phyloP scores from a whole-genome alignment of 2,797 vertebrate genomes.

The Sebastes nivosus region DNA sequence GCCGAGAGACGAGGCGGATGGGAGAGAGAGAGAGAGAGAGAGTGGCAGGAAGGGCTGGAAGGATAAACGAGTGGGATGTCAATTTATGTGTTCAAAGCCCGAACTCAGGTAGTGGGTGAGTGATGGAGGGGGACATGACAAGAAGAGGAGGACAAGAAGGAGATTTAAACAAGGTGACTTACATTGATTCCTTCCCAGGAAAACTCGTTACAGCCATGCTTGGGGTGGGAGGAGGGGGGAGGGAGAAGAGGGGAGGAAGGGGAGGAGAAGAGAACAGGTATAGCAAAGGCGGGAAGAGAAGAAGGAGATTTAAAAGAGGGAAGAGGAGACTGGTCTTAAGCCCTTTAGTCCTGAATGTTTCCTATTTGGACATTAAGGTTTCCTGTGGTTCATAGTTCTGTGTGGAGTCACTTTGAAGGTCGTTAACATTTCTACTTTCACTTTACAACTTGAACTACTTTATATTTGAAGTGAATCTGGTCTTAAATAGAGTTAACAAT shows the following conservation, averaged over 20 bases:
- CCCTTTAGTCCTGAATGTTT: not conserved
- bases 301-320: slow-evolving; percentile 30
- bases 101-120: slow-evolving; percentile 40
- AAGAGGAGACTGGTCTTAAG: not conserved
- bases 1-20: slow-evolving; percentile 71
- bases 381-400: not conserved
- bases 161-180: slow-evolving; percentile 76
- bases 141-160: not conserved
- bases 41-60: slow-evolving; percentile 5
- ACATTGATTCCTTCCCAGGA: slow-evolving; percentile 98
- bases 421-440: not conserved
- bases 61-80: slow-evolving; percentile 42
- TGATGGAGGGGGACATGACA: slow-evolving; percentile 1
- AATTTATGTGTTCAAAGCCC: slow-evolving; percentile 16
- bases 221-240: not conserved
- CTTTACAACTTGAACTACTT: not conserved
- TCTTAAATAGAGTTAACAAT: not conserved
- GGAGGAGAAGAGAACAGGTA: slow-evolving; percentile 26
- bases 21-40: slow-evolving; percentile 53
- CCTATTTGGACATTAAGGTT: not conserved
- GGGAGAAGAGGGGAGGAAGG: not conserved
- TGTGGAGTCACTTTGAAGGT: not conserved
- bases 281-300: slow-evolving; percentile 46
- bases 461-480: not conserved
- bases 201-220: slow-evolving; percentile 93